A percentile compares a stretch with the other conserved stretches of the same genome.
phyloP scores from a whole-genome alignment of 1,140 invertebrate genomes.

The Drosophila equinoxialis region DNA sequence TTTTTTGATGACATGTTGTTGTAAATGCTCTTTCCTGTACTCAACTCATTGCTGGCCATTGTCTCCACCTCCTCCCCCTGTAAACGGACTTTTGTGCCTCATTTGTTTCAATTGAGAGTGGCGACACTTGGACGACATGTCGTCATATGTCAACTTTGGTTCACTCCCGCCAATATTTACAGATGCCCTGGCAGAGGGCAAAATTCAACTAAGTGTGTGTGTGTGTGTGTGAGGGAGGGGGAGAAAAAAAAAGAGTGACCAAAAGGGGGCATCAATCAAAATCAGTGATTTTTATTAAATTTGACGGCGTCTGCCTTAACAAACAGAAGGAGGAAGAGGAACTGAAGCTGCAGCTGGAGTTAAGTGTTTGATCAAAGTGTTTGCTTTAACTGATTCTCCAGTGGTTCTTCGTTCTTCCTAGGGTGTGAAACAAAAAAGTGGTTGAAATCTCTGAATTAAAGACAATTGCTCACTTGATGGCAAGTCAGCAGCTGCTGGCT shows the following conservation, averaged over 20 bases:
- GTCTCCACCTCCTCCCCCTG: background rate
- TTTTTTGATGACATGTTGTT: slow-evolving; percentile 45
- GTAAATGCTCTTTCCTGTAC: slow-evolving; percentile 72
- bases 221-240: slow-evolving; percentile 44
- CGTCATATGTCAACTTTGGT: slow-evolving; percentile 69
- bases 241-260: slow-evolving; percentile 33
- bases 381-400: slow-evolving; percentile 45
- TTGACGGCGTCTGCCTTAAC: slow-evolving; percentile 77
- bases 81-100: slow-evolving; percentile 54
- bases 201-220: background rate
- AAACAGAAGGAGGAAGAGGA: slow-evolving; percentile 25
- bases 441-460: slow-evolving; percentile 76
- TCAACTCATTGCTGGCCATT: slow-evolving; percentile 11
- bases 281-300: slow-evolving; percentile 83
- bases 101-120: slow-evolving; percentile 75
- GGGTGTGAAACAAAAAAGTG: slow-evolving; percentile 60
- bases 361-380: slow-evolving; percentile 66
- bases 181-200: slow-evolving; percentile 41
- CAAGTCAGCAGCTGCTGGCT: slow-evolving; percentile 16
- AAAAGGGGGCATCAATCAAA: slow-evolving; percentile 81
- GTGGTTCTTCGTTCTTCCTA: slow-evolving; percentile 6
- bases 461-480: slow-evolving; percentile 76
- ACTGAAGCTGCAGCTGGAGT: slow-evolving; percentile 36
- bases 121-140: slow-evolving; percentile 72
- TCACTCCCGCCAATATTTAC: slow-evolving; percentile 75